phyloP scores from a whole-genome alignment of 2,888 invertebrate species.

The Epirrhoe tristata region DNA sequence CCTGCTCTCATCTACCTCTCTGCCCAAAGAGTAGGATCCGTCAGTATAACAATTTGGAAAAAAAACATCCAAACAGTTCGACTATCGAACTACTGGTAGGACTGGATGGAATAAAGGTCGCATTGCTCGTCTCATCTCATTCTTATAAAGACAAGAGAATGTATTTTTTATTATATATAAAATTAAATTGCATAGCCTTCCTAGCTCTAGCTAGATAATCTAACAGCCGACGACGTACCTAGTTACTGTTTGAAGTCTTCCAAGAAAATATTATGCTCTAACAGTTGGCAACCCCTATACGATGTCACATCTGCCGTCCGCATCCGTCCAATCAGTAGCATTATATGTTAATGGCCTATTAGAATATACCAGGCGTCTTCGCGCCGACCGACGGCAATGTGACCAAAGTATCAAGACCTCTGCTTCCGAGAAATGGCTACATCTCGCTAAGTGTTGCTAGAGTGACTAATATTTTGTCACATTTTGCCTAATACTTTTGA shows the following conservation, averaged over 20 bases:
- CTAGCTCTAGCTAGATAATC: no score
- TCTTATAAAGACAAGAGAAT: no score
- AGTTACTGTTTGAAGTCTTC: not conserved
- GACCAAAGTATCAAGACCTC: slow-evolving; percentile 51
- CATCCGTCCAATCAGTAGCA: slow-evolving; percentile 87
- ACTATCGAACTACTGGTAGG: no score
- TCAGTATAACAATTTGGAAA: no score
- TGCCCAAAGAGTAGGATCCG: no score
- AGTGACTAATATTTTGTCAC: not conserved
- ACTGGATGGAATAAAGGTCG: no score
- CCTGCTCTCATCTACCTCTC: no score
- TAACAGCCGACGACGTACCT: no score
- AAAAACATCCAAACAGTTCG: no score
- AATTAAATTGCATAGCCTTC: no score
- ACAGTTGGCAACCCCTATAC: slow-evolving; percentile 60
- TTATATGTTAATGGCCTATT: slow-evolving; percentile 86
- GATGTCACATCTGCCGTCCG: slow-evolving; percentile 79
- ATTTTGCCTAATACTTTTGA: not conserved
- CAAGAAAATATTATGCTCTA: not conserved
- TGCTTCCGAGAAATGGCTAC: slow-evolving; percentile 45
- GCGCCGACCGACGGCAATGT: slow-evolving; percentile 63
- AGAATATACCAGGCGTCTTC: slow-evolving; percentile 80
- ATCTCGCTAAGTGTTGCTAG: slow-evolving; percentile 9
- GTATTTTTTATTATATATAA: no score
- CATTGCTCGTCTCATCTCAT: no score